Evolutionary conservation across 1,140 invertebrate genomes (phyloP).

Genomic region (Monochamus saltuarius): DNA sequence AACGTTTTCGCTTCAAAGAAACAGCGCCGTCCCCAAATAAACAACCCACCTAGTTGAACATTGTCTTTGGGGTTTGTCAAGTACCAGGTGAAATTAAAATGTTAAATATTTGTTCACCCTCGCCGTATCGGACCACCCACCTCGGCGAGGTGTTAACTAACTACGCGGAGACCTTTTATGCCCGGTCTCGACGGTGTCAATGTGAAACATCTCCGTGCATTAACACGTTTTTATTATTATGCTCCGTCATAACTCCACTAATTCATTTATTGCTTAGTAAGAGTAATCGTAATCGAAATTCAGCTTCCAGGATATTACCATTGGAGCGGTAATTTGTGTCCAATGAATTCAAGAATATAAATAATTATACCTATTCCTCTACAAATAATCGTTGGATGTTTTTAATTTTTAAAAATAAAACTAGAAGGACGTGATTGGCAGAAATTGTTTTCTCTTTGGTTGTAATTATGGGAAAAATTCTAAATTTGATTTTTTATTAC

Average conservation of each 20-base stretch:
- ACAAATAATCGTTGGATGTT: too few relatives aligned
- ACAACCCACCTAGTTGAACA: constrained; percentile 35
- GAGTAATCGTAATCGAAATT: not conserved
- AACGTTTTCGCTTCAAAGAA: constrained; percentile 15
- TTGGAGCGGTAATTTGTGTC: constrained; percentile 14
- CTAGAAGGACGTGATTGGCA: too few relatives aligned
- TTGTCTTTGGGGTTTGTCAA: constrained; percentile 41
- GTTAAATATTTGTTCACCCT: constrained; percentile 38
- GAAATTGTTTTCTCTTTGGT: too few relatives aligned
- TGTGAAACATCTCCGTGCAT: constrained; percentile 30
- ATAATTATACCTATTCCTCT: too few relatives aligned
- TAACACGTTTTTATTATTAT: constrained; percentile 37
- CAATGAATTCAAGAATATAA: not conserved
- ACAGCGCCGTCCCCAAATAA: constrained; percentile 25
- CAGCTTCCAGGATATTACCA: constrained; percentile 17
- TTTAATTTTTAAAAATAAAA: too few relatives aligned
- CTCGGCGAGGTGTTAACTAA: constrained; percentile 33
- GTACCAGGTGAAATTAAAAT: constrained; percentile 43
- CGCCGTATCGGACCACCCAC: constrained; percentile 32
- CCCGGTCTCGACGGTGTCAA: constrained; percentile 21
- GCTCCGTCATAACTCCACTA: constrained; percentile 26
- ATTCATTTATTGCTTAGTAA: constrained; percentile 26
- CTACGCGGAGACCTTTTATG: constrained; percentile 12
- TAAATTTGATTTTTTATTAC: too few relatives aligned
- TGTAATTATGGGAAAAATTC: too few relatives aligned